These are phyloP conservation scores for Lomographa bimaculata DNA, from an alignment of 2,888 invertebrate genomes.

Conservation along the genomic window DNA sequence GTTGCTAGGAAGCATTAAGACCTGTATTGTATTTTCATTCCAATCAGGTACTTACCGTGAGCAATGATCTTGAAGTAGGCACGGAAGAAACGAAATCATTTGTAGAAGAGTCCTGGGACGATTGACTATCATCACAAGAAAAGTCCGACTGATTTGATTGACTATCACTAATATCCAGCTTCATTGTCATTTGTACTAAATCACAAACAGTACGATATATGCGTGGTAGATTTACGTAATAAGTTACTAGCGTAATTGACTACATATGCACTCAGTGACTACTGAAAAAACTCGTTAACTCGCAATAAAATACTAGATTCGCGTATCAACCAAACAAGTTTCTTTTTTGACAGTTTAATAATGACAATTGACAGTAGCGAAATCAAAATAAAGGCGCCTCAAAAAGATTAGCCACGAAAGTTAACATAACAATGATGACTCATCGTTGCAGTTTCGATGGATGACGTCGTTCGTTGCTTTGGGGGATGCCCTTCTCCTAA, in stretches of 20 bases:
- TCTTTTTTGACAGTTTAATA: conserved; percentile 62
- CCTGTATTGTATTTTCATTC: too few relatives aligned
- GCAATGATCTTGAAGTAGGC: conserved; percentile 62
- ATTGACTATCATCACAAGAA: conserved; percentile 85
- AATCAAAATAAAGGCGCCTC: conserved; percentile 58
- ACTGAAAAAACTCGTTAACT: conserved; percentile 13
- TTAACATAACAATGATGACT: conserved; percentile 77
- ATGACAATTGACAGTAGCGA: conserved; percentile 61
- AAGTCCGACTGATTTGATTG: conserved; percentile 85
- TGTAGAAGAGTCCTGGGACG: conserved; percentile 82
- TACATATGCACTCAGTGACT: conserved; percentile 30
- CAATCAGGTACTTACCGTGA: conserved; percentile 61
- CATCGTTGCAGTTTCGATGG: conserved; percentile 62
- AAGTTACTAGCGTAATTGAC: conserved; percentile 58
- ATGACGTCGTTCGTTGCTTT: conserved; percentile 69
- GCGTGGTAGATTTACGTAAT: conserved; percentile 53
- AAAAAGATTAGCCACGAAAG: conserved; percentile 58
- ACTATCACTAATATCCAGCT: conserved; percentile 84
- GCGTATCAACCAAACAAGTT: conserved; percentile 44
- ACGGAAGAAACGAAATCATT: conserved; percentile 69
- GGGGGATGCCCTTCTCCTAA: conserved; percentile 80
- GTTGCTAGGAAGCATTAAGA: too few relatives aligned
- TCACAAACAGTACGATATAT: conserved; percentile 38
- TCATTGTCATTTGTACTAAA: conserved; percentile 78
- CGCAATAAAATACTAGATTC: conserved; percentile 30